Evolutionary conservation across 2,888 invertebrate species (phyloP), one percentile per base, ranked within the genome.

Genomic region (Ischnus inquisitorius): DNA sequence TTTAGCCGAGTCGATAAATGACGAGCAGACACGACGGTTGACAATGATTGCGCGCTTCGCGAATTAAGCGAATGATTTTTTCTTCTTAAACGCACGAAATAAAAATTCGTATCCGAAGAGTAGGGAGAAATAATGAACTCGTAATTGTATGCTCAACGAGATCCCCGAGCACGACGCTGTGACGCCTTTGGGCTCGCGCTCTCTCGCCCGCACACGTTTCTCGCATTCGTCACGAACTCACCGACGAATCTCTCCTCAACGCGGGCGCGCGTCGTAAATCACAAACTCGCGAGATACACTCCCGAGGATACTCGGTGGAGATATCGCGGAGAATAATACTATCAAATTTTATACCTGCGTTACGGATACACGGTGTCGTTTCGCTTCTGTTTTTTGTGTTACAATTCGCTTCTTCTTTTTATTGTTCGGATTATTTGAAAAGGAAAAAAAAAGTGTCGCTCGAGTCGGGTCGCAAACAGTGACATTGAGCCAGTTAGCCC

Each of bases 401-500:
- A 57, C 14, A 22, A 10, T 57, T 43, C 22, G 22, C 3, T 19
- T 22, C 19, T 19, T 22, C 19, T 14, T 54, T 54, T 12, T 54
- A 22, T 22, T 12, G 12, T 12, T 19, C 19, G 8, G 19, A 54
- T 54, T 22, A 22, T 54, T 54, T 12, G 10, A 22, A 54, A 54
- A 12, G 12, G 1, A 10, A 54, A 10, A 22, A 65, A 51, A 19
- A 41, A 60, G 43, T 43, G n/a, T 43, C 22, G 25, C 39, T 64
- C 19, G n/a, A 22, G 16, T 8, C 5, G 10, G 6, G 48, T 12
- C 22, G 28, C 57, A 19, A 54, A 19, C 54, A 54, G 54, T 54
- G 68, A 77, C 68, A 60, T 77, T 68, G 60, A 60, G 14, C 77
- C 34, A 48, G 16, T 68, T 34, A 68, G 14, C 60, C 22, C 43